phyloP scores from a whole-genome alignment of 1,140 invertebrate species.

The Aphis gossypii region DNA sequence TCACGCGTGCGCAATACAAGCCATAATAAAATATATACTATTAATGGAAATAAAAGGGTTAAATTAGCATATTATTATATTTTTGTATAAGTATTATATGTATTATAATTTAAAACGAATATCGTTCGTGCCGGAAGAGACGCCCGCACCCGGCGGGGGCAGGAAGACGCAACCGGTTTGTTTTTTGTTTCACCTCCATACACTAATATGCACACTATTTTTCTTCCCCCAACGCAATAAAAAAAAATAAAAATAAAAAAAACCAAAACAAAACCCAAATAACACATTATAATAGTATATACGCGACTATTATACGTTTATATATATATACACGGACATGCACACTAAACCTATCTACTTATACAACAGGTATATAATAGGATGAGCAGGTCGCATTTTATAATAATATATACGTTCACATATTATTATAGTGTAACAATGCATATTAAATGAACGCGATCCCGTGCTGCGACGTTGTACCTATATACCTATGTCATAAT shows the following conservation, averaged over 20 bases:
- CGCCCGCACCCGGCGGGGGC: constrained; percentile 19
- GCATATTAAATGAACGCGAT: constrained; percentile 25
- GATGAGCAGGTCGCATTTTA: background rate
- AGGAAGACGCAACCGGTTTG: constrained; percentile 52
- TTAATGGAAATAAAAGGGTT: background rate
- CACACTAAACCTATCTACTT: background rate
- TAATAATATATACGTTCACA: too few relatives aligned
- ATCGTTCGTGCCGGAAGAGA: constrained; percentile 36
- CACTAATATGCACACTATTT: background rate
- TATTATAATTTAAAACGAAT: background rate
- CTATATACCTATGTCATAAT: background rate
- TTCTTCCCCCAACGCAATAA: background rate
- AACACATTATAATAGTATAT: background rate
- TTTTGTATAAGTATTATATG: background rate
- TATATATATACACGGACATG: background rate
- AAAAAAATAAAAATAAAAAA: background rate
- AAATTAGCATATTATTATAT: background rate
- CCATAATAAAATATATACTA: background rate
- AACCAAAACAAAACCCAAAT: constrained; percentile 17
- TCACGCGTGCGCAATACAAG: background rate
- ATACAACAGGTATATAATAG: background rate
- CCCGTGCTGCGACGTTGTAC: background rate
- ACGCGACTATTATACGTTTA: background rate
- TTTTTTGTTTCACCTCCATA: constrained; percentile 6
- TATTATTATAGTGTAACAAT: background rate